Base-by-base conservation (phyloP, 2,797 vertebrate genomes). In the Arrhamphus sclerolepis region DNA sequence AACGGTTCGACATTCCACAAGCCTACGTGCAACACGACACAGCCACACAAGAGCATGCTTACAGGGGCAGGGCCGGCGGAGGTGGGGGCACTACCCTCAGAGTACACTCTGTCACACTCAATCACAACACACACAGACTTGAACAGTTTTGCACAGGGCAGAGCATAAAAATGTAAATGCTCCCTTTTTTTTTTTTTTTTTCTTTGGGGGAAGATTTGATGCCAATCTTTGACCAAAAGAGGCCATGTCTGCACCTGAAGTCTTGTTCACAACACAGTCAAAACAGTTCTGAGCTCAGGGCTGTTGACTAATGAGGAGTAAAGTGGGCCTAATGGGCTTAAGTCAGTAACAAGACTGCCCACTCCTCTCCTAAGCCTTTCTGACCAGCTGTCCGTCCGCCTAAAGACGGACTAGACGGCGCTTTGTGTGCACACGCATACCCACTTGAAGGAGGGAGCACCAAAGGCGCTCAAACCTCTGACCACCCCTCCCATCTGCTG, bases 371-470 rank as follows among this genome's bases (percentile, higher is more conserved):
- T 92, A 91, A 93, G 89, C 88, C 81, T 91, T 89, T 92, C 90
- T 91, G 87, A 83, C 90, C 91, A 93, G 89, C 91, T 92, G 92
- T 90, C 90, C 62, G 82, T 89, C 88, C 86, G 85, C 77, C 56
- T 81, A 67, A 80, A 79, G 85, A 86, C 75, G 41, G 81, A 67
- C 84, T 75, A 62, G 53, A 87, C 71, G 74, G 73, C 49, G 67
- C 59, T 77, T 80, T 57, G 21, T 17, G 11, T 49, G 46, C 81
- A 70, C 66, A 58, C 71, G 77, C 64, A n/a, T 72, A 64, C 62
- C 46, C 75, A 80, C 71, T 81, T 68, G 47, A 82, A 49, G 58
- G 75, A 74, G 80, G 79, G 78, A 59, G 72, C 46, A 72, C 69
- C 34, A 60, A 77, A 82, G 56, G 53, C 61, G 60, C 66, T 66